Conservation (phyloP, 2,888 invertebrate genomes). For the Pyrocoelia pectoralis region DNA sequence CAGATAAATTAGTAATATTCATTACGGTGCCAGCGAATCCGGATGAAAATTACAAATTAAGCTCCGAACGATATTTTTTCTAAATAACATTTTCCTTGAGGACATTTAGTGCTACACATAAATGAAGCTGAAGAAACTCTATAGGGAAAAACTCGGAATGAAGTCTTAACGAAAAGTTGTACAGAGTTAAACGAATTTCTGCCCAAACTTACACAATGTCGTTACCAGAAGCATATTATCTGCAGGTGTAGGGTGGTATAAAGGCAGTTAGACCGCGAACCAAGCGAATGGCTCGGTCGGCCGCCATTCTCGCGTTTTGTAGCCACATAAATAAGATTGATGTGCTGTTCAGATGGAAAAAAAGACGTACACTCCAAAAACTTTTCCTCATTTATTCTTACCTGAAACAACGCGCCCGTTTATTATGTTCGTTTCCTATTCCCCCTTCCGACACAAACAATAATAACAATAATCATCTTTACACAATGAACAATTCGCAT, state of each 20-base stretch:
- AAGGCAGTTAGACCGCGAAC: conserved; percentile 64
- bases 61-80: conserved; percentile 17
- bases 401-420: not conserved
- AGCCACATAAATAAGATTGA: conserved; percentile 62
- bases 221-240: conserved; percentile 52
- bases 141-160: conserved; percentile 31
- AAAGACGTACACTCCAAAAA: conserved; percentile 36
- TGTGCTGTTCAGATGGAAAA: conserved; percentile 52
- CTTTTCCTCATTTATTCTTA: not conserved
- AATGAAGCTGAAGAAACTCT: conserved; percentile 28
- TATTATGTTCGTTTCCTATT: not conserved
- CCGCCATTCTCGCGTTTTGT: conserved; percentile 58
- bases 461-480: not conserved
- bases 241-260: conserved; percentile 46
- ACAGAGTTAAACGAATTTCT: conserved; percentile 52
- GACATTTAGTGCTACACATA: conserved; percentile 27
- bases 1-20: conserved; percentile 22
- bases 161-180: conserved; percentile 51
- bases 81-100: conserved; percentile 25
- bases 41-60: not conserved
- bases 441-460: not conserved
- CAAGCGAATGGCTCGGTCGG: conserved; percentile 54
- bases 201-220: conserved; percentile 52
- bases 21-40: not conserved
- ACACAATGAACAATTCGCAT: conserved; percentile 6